Evolutionary conservation across 2,113 vertebrate species (phyloP).

Genomic region (Ceyx melanurus): DNA sequence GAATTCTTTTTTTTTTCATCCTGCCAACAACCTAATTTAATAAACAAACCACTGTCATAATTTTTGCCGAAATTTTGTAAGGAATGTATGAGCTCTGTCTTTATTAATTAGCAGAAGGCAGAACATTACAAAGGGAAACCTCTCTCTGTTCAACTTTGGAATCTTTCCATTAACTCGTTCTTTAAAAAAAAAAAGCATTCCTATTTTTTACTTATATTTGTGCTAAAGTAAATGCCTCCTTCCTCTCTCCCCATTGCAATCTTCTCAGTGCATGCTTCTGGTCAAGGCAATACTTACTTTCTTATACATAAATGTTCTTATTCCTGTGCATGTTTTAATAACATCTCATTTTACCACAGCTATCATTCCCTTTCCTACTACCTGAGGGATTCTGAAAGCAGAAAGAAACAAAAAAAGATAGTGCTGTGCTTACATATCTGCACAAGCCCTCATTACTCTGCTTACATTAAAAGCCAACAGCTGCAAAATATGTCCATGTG

Average conservation of each 20-base stretch:
- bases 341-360: slow-evolving; percentile 29
- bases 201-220: slow-evolving; percentile 41
- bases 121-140: slow-evolving; percentile 49
- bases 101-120: slow-evolving; percentile 75
- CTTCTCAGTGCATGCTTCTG: slow-evolving; percentile 47
- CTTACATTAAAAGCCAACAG: slow-evolving; percentile 26
- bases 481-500: slow-evolving; percentile 25
- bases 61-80: slow-evolving; percentile 59
- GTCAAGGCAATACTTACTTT: slow-evolving; percentile 46
- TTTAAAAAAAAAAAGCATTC: slow-evolving; percentile 21
- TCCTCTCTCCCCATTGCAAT: not conserved
- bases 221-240: not conserved
- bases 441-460: not conserved
- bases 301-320: slow-evolving; percentile 42
- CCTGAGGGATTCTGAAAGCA: not conserved
- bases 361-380: not conserved
- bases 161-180: slow-evolving; percentile 43
- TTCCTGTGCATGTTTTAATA: not conserved
- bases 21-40: slow-evolving; percentile 74
- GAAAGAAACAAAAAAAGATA: not conserved
- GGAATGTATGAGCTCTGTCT: slow-evolving; percentile 64
- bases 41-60: slow-evolving; percentile 67
- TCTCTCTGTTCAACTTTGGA: slow-evolving; percentile 43
- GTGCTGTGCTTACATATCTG: not conserved
- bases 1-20: slow-evolving; percentile 60